These are phyloP conservation scores for Pseudococcus jackbeardsleyi DNA, from an alignment of 2,888 invertebrate genomes.

Conservation along the genomic window DNA sequence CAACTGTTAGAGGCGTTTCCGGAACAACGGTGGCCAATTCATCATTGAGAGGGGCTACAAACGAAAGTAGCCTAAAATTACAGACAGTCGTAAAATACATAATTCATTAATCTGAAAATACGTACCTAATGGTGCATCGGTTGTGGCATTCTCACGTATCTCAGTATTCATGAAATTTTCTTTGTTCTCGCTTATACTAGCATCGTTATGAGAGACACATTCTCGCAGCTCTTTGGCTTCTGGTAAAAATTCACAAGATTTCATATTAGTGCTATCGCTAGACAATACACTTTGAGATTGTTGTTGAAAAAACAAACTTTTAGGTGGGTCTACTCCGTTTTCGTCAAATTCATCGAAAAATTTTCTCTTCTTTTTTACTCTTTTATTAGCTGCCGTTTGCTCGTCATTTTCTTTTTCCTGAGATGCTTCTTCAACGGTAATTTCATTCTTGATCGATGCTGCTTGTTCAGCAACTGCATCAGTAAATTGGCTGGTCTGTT, in stretches of 20 bases:
- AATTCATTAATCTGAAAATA: not conserved
- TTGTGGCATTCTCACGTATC: not conserved
- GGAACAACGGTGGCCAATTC: not conserved
- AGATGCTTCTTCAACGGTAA: not conserved
- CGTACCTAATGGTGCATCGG: not conserved
- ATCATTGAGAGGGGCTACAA: not conserved
- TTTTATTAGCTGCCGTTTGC: slow-evolving; percentile 5
- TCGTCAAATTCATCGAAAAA: slow-evolving; percentile 45
- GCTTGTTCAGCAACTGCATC: not conserved
- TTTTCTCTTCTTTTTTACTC: slow-evolving; percentile 58
- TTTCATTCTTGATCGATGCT: not conserved
- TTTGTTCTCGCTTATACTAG: slow-evolving; percentile 42
- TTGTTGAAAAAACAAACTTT: slow-evolving; percentile 8
- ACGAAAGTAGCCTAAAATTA: not conserved
- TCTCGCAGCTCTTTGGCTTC: not conserved
- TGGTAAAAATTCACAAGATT: not conserved
- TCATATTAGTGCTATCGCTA: not conserved
- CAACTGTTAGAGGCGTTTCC: not conserved
- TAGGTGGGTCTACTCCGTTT: slow-evolving; percentile 12
- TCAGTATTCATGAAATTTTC: slow-evolving; percentile 51
- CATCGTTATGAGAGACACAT: not conserved
- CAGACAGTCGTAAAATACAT: not conserved
- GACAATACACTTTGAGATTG: not conserved
- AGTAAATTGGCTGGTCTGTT: not conserved
- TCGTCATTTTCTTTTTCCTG: not conserved